A percentile compares a stretch with the other conserved stretches of the same genome.
Conservation (phyloP, 2,888 invertebrate genomes). For the Pocota personata region DNA sequence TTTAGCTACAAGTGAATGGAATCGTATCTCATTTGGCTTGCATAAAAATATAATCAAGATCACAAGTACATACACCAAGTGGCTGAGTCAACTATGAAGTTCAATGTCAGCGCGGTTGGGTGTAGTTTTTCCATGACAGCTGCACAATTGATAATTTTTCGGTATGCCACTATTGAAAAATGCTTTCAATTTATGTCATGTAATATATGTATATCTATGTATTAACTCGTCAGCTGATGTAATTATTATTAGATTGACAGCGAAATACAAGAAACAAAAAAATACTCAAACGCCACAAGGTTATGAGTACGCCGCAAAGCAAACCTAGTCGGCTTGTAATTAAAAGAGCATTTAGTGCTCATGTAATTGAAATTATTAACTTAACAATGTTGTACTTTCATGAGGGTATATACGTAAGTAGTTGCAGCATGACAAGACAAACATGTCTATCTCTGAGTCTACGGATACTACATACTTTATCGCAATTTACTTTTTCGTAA, state of each 20-base stretch:
- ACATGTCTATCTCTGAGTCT: background rate
- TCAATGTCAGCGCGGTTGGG: conserved; percentile 32
- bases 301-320: background rate
- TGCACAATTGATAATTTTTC: background rate
- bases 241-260: background rate
- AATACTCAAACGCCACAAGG: background rate
- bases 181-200: background rate
- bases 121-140: background rate
- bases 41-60: background rate
- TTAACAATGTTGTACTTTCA: conserved; percentile 8
- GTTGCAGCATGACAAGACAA: background rate
- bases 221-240: conserved; percentile 6
- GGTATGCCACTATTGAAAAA: background rate
- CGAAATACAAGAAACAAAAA: background rate
- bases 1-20: conserved; percentile 22
- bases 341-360: background rate
- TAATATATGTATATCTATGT: too few species aligned
- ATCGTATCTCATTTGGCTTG: conserved; percentile 4
- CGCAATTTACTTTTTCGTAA: conserved; percentile 41
- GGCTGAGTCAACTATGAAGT: conserved; percentile 44
- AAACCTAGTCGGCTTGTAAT: background rate
- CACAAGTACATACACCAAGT: background rate
- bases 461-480: background rate
- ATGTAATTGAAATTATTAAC: conserved; percentile 8
- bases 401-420: background rate